These are phyloP conservation scores for Ethmia dodecea DNA, from an alignment of 2,888 invertebrate species.

Conservation along the genomic window DNA sequence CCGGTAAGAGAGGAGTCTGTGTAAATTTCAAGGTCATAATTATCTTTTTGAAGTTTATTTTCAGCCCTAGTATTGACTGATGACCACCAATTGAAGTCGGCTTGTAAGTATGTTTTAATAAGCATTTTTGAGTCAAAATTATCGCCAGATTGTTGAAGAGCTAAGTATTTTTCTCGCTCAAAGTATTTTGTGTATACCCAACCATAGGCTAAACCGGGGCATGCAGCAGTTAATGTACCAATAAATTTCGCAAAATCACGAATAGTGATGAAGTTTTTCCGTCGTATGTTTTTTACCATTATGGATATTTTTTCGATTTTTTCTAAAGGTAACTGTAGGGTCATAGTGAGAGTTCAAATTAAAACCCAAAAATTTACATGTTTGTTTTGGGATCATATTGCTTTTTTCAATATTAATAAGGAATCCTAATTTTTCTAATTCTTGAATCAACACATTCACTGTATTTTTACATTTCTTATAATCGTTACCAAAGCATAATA, in stretches of 20 bases:
- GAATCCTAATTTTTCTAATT: slow-evolving; percentile 7
- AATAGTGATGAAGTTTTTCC: slow-evolving; percentile 1
- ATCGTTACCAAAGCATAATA: slow-evolving; percentile 1
- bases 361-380: slow-evolving; percentile 12
- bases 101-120: background rate
- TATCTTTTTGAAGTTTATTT: background rate
- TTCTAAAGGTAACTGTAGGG: slow-evolving; percentile 3
- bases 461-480: slow-evolving; percentile 1
- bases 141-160: background rate
- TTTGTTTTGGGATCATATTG: background rate
- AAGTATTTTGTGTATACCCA: slow-evolving; percentile 13
- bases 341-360: slow-evolving; percentile 7
- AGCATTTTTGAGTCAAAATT: background rate
- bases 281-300: background rate
- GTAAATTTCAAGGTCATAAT: slow-evolving; percentile 10
- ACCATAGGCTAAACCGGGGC: slow-evolving; percentile 13
- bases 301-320: background rate
- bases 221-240: slow-evolving; percentile 7
- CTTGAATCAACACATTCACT: background rate
- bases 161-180: slow-evolving; percentile 3
- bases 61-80: background rate
- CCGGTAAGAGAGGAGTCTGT: slow-evolving; percentile 15
- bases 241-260: slow-evolving; percentile 10
- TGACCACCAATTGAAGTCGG: background rate
- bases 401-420: slow-evolving; percentile 10